Conservation (phyloP, 1,140 invertebrate genomes). For the Drosophila nigrodunni region DNA sequence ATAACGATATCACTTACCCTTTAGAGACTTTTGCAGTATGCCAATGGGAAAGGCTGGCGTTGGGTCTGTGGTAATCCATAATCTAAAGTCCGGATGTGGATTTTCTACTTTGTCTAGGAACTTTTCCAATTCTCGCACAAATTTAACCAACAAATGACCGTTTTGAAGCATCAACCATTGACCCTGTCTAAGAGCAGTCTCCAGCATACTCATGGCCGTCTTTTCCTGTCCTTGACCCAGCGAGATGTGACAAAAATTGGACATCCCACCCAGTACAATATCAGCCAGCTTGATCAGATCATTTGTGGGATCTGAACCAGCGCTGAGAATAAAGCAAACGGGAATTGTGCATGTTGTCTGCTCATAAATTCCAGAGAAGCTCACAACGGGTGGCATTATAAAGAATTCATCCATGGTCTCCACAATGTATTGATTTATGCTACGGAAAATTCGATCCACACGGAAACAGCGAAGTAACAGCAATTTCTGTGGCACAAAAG, state of each 20-base stretch:
- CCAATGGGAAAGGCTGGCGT: conserved; percentile 94
- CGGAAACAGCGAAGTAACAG: conserved; percentile 94
- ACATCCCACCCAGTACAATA: conserved; percentile 88
- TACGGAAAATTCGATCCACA: conserved; percentile 93
- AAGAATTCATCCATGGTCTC: conserved; percentile 93
- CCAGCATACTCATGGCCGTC: conserved; percentile 89
- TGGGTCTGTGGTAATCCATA: conserved; percentile 96
- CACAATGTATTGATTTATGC: conserved; percentile 91
- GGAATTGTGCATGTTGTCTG: conserved; percentile 92
- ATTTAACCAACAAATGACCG: conserved; percentile 93
- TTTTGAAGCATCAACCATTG: conserved; percentile 96
- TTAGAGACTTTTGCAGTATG: conserved; percentile 93
- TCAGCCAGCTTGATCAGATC: conserved; percentile 95
- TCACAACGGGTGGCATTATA: conserved; percentile 93
- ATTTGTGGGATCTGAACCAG: conserved; percentile 94
- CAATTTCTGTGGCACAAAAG: conserved; percentile 85
- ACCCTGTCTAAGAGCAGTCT: conserved; percentile 90
- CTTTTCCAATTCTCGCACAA: conserved; percentile 92
- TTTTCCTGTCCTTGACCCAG: conserved; percentile 95
- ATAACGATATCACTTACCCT: conserved; percentile 87
- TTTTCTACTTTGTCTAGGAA: conserved; percentile 90
- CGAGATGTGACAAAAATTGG: conserved; percentile 92
- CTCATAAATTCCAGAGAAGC: conserved; percentile 92
- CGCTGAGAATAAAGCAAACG: conserved; percentile 94
- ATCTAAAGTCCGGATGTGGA: conserved; percentile 94